Base-by-base conservation (phyloP, 2,797 vertebrate genomes). In the Anas bahamensis region DNA sequence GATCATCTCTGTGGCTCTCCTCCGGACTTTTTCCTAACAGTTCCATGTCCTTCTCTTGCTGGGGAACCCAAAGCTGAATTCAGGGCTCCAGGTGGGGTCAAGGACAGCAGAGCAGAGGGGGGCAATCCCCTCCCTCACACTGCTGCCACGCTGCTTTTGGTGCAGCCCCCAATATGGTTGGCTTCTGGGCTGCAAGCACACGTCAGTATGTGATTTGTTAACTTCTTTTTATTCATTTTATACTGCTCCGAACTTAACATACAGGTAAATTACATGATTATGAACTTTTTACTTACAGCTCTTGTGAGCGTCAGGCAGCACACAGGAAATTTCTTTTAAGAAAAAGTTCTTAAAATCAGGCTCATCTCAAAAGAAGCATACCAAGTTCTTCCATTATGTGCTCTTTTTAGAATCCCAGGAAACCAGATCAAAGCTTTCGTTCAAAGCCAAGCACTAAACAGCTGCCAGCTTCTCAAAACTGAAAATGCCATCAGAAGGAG, bases 391-490 rank as follows among this genome's bases (percentile, higher is more conserved):
- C 59, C 9, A 6, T 3, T 50, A 48, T 18, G 46, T 3, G 13
- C 10, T 83, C 70, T 31, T 52, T 42, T 69, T 19, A 86, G 83
- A 77, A 21, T 31, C 72, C 72, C 71, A 79, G 75, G 75, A 82
- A 95, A 6, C 4, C 63, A 83, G 73, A 95, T 93, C 93, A 90
- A 93, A 94, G 88, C 6, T 64, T 23, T 29, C 80, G 69, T 6
- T 91, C 61, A 50, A 95, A 96, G 76, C 82, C 90, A 92, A 91
- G 68, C 59, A 66, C 42, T 56, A 70, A 83, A 83, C 59, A 75
- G 87, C 66, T 86, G 88, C 88, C 90, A 89, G 39, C 23, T 96
- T 89, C 94, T 93, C 78, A 75, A 50, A 73, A 35, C 66, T 90
- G 44, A 10, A 83, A 93, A 78, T 28, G 56, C 11, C 70, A 48